phyloP scores from a whole-genome alignment of 2,888 invertebrate genomes.

The Psylliodes chrysocephalus region DNA sequence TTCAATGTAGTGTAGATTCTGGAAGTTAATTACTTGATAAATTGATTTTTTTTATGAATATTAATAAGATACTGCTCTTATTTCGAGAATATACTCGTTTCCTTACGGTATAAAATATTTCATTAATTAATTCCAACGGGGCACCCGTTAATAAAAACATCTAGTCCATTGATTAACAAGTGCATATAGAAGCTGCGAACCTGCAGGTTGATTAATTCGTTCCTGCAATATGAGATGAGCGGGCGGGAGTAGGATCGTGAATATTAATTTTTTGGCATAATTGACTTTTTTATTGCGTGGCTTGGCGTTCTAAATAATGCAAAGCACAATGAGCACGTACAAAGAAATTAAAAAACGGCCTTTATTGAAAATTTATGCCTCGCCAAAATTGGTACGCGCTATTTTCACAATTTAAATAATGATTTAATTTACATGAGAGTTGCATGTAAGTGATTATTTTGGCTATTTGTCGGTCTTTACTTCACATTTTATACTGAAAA shows the following conservation, averaged over 20 bases:
- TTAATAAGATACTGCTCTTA: too few relatives aligned
- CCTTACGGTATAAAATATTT: too few relatives aligned
- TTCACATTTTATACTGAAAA: neutral
- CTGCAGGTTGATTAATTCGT: constrained; percentile 25
- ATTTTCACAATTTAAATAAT: constrained; percentile 4
- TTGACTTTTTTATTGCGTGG: constrained; percentile 23
- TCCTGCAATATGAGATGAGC: constrained; percentile 29
- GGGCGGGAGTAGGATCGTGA: constrained; percentile 8
- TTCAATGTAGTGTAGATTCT: too few relatives aligned
- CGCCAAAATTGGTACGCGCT: neutral
- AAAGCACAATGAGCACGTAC: constrained; percentile 20
- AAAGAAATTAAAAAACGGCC: constrained; percentile 16
- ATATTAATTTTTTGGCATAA: constrained; percentile 31
- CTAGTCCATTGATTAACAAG: neutral
- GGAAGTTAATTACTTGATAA: too few relatives aligned
- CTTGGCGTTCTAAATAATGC: constrained; percentile 6
- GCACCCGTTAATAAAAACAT: neutral
- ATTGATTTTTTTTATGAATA: too few relatives aligned
- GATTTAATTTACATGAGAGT: neutral
- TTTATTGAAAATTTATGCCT: constrained; percentile 21
- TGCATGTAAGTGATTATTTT: neutral
- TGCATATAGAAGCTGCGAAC: neutral
- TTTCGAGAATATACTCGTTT: too few relatives aligned
- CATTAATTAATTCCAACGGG: too few relatives aligned
- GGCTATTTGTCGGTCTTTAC: neutral